Base-by-base conservation (phyloP, 2,888 invertebrate species). In the Thymelicus acteon region DNA sequence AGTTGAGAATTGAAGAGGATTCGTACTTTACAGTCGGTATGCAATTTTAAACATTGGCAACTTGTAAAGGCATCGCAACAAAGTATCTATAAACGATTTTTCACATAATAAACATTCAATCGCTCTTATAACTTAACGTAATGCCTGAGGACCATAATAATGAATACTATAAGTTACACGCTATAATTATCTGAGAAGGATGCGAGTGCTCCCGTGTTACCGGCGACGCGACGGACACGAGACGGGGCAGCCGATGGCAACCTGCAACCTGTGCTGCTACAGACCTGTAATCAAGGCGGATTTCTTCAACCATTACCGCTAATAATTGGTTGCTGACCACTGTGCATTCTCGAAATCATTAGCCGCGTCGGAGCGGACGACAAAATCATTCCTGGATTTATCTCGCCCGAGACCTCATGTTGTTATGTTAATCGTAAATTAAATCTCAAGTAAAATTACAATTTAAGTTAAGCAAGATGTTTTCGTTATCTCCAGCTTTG, bases 281-380 rank as follows among this genome's bases (percentile, higher is more conserved):
- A 82, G 79, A 78, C 81, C 80, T 81, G 79, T 80, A 88, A 87
- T 88, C 83, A 85, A 84, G 80, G 83, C 79, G 83, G 81, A 83
- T 81, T 82, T 80, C 80, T 81, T 80, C 76, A 78, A 78, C 79
- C 84, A 87, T 87, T 87, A 85, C 80, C 75, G 75, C 79, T 82
- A 83, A 86, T 86, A 82, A 81, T 79, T 80, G 77, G 75, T 78
- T 75, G 75, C 77, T 76, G 74, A 80, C 86, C 84, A 83, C 84
- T 82, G 83, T 80, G 79, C 81, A 76, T 83, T 87, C 82, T 83
- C 77, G 78, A 85, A 86, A 83, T 81, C 84, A 78, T 81, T 79
- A 77, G 75, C 70, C 66, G 68, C 52, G 52, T 67, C 48, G 54
- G 70, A 74, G 48, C 72, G 68, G 75, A 79, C 76, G 76, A 79